phyloP scores from a whole-genome alignment of 2,888 invertebrate genomes.

The Loripinus fragilis region DNA sequence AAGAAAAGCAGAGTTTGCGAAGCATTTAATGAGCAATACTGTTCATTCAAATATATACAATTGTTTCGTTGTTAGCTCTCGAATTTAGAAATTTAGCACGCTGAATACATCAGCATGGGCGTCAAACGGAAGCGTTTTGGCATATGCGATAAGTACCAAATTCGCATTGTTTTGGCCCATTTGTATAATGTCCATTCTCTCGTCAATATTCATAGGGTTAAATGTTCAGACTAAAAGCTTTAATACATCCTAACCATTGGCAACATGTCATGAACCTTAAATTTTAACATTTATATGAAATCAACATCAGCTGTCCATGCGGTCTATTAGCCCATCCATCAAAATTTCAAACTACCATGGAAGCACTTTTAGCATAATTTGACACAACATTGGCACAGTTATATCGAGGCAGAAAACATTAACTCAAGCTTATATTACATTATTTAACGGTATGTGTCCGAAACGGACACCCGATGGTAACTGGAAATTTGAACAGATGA shows the following conservation, averaged over 20 bases:
- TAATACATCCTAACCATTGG: background rate
- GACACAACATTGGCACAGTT: background rate
- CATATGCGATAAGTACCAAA: no score
- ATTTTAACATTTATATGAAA: background rate
- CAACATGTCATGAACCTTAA: background rate
- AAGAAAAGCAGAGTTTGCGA: no score
- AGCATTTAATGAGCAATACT: no score
- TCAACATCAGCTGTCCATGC: background rate
- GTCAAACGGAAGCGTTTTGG: no score
- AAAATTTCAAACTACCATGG: background rate
- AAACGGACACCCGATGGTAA: background rate
- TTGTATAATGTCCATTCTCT: no score
- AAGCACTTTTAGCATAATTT: constrained; percentile 1
- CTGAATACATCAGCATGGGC: no score
- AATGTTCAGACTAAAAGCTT: no score
- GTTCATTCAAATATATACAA: no score
- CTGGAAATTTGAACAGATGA: background rate
- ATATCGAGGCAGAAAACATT: background rate
- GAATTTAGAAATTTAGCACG: no score
- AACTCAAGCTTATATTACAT: background rate
- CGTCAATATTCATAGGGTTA: no score
- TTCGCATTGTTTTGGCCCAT: no score
- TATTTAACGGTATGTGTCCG: background rate
- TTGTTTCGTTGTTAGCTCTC: no score
- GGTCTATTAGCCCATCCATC: constrained; percentile 1